Evolutionary conservation across 2,888 invertebrate species (phyloP).

Genomic region (Antheraea yamamai): DNA sequence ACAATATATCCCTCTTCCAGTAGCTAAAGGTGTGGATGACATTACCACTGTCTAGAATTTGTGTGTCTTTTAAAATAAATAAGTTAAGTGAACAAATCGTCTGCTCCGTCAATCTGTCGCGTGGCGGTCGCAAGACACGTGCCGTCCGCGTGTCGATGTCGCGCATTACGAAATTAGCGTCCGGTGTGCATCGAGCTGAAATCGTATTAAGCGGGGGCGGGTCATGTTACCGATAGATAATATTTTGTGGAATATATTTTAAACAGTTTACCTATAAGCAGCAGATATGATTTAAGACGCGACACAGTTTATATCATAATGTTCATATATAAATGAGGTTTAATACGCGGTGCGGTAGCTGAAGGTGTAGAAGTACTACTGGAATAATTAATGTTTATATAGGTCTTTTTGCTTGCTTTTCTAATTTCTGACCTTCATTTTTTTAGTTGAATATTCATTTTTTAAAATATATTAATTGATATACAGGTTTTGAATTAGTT

Average conservation of each 20-base stretch:
- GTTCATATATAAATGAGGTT: not conserved
- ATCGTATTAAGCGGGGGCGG: constrained; percentile 55
- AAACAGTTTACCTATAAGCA: not conserved
- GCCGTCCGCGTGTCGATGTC: constrained; percentile 57
- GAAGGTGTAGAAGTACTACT: too few relatives aligned
- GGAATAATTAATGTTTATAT: too few relatives aligned
- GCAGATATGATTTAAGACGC: not conserved
- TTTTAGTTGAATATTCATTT: not conserved
- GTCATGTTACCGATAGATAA: constrained; percentile 54
- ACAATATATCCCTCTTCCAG: not conserved
- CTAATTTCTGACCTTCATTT: not conserved
- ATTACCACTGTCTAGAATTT: constrained; percentile 54
- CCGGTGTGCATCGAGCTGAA: constrained; percentile 67
- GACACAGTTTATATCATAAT: not conserved
- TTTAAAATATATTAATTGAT: too few relatives aligned
- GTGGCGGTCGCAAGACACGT: constrained; percentile 62
- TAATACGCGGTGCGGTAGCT: not conserved
- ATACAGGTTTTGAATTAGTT: too few relatives aligned
- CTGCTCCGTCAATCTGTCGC: constrained; percentile 65
- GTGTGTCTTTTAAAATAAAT: constrained; percentile 63
- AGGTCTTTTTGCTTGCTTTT: not conserved
- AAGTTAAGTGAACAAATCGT: constrained; percentile 77
- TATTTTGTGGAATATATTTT: constrained; percentile 16
- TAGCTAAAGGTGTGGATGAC: not conserved
- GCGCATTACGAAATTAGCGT: constrained; percentile 77